Conservation (phyloP, 2,113 vertebrate species). For the Notechis scutatus region DNA sequence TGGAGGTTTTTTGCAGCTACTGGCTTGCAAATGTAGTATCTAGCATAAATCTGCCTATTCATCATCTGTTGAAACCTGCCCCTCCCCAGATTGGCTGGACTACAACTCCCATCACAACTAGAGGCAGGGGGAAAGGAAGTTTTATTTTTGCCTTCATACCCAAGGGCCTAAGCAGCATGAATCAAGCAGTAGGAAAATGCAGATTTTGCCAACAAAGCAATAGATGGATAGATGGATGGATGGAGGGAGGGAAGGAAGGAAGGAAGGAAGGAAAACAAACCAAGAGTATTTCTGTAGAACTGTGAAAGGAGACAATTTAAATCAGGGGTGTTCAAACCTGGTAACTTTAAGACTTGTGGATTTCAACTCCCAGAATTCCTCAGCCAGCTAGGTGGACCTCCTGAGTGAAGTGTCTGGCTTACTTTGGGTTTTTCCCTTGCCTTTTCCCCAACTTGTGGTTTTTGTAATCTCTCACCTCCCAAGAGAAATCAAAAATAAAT, state of each 20-base stretch:
- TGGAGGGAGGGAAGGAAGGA: background rate
- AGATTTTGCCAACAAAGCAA: background rate
- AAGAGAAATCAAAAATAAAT: background rate
- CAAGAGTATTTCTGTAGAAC: background rate
- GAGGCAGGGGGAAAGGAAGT: background rate
- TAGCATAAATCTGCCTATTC: background rate
- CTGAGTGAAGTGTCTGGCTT: background rate
- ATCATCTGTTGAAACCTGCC: background rate
- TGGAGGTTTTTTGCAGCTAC: background rate
- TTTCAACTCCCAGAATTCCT: too few species aligned
- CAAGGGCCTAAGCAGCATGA: background rate
- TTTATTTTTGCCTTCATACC: background rate
- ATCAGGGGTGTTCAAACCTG: background rate
- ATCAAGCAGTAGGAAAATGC: background rate
- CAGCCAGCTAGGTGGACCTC: too few species aligned
- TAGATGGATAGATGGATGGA: background rate
- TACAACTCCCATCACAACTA: background rate
- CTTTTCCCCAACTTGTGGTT: background rate
- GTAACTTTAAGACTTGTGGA: too few species aligned
- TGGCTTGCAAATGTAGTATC: background rate
- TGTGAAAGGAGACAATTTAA: background rate
- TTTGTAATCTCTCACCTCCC: background rate
- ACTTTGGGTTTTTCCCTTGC: background rate
- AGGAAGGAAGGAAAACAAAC: background rate
- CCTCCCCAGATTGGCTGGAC: background rate